Evolutionary conservation across 2,797 vertebrate species (phyloP), one percentile per base, ranked within the genome.

Genomic region (Sebastes glaucus): DNA sequence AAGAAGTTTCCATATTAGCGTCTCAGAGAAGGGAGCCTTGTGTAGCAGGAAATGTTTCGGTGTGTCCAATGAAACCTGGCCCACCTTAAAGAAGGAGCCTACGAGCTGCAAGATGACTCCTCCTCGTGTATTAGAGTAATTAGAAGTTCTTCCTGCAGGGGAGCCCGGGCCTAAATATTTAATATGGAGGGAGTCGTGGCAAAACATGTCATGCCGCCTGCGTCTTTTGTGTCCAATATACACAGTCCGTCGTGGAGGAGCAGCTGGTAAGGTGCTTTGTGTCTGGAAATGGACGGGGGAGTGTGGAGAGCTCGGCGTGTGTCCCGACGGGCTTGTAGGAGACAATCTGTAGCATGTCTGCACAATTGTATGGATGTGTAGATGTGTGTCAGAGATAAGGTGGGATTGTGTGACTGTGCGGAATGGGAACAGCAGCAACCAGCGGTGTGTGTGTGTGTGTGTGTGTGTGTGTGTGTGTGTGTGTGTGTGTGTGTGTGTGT

Each of bases 91-190:
- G 70, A 72, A 66, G 62, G 82, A 81, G 59, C n/a, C 73, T 9
- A 66, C 4, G 42, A 75, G 74, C 80, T 86, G 93, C 86, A 93
- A 94, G 83, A 71, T 8, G 93, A 94, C 88, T 91, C 94, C 86
- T 84, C 71, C 70, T 84, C 74, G 62, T 77, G 80, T 91, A 71
- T 88, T 57, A 83, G 82, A 91, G 91, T 96, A 93, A 95, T 95
- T 94, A 95, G 94, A 94, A 89, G 87, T 91, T 83, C 90, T 80
- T 85, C 80, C 89, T 88, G 86, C 84, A 80, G 88, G 88, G 84
- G 89, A 92, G 91, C 70, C 83, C 52, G 3, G 69, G 55, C 42
- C 81, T 96, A 92, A 95, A 95, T 95, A 91, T 95, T 96, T 95
- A 90, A 96, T 95, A 76, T 85, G 67, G 78, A 78, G 66, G 75